Base-by-base conservation (phyloP, 1,140 invertebrate species). In the Bombus fervidus region DNA sequence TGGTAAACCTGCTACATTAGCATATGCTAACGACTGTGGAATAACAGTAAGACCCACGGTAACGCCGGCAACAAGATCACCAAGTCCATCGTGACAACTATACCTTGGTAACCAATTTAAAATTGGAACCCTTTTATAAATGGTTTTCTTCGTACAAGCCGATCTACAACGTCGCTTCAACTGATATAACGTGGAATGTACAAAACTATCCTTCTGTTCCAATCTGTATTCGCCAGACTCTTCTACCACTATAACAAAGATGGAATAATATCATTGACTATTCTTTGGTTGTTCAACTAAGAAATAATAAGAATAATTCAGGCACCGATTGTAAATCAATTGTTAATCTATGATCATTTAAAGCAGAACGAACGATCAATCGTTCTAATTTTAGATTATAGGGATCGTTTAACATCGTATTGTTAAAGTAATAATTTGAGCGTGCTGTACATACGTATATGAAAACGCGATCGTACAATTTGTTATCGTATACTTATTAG, bases 31-130 rank as follows among this genome's bases (percentile, higher is more conserved):
- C 28, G 97, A 97, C 92, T 98, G 97, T 18, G 97, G 97, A 85
- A 98, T 97, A 8, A 98, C 97, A 9, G 98, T 99, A 22, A 99
- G 95, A 1, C 98, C 98, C 9, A 98, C 98, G 1, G 98, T 98
- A 53, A 98, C 94, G 41, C 98, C 98, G 3, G 98, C 98, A 72
- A 98, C 96, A n/a, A 98, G 92, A 95, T 98, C 98, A 1, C 97
- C 97, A 15, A 98, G 90, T 5, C 97, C 96, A 94, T 97, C 96
- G 34, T 96, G 95, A 9, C 92, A 89, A 80, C 95, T 97, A 94
- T 98, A 98, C 64, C 95, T 96, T 2, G 97, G 97, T 82, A 97
- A 91, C 98, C 98, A 98, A 69, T 92, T 92, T 2, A 97, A 92
- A 85, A 98, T 96, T 2, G 98, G 98, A 43, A 98, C 84, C 15